A percentile compares a stretch with the other conserved stretches of the same genome.
Evolutionary conservation across 1,140 invertebrate species (phyloP).

Genomic region (Drosophila albomicans): DNA sequence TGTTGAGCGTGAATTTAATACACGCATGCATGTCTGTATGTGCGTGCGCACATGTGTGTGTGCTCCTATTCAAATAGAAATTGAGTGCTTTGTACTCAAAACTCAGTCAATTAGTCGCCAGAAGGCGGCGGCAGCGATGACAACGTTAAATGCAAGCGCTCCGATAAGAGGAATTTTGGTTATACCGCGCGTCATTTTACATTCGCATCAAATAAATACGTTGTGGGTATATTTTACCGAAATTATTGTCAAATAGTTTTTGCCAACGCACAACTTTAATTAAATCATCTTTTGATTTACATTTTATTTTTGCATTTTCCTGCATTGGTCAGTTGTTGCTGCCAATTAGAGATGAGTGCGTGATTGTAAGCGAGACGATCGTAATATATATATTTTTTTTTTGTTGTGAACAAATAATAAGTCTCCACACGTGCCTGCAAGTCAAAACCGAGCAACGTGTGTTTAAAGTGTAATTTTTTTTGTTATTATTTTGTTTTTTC

Average conservation of each 20-base stretch:
- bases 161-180: slow-evolving; percentile 12
- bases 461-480: background rate
- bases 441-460: background rate
- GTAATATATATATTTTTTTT: background rate
- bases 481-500: background rate
- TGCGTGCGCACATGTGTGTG: slow-evolving; percentile 9
- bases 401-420: slow-evolving; percentile 1
- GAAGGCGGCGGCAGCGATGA: slow-evolving; percentile 50
- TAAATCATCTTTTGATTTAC: slow-evolving; percentile 1
- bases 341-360: slow-evolving; percentile 40
- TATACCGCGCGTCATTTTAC: slow-evolving; percentile 23
- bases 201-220: slow-evolving; percentile 16
- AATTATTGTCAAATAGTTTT: background rate
- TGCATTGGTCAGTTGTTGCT: slow-evolving; percentile 30
- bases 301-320: slow-evolving; percentile 2
- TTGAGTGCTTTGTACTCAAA: slow-evolving; percentile 71
- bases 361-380: slow-evolving; percentile 32
- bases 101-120: slow-evolving; percentile 62
- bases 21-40: slow-evolving; percentile 33
- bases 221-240: background rate
- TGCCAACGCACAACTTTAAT: slow-evolving; percentile 5
- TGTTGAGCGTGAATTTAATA: slow-evolving; percentile 41
- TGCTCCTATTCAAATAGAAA: slow-evolving; percentile 78
- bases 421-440: slow-evolving; percentile 21
- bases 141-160: slow-evolving; percentile 29